These are phyloP conservation scores for Pachliopta kotzebuea DNA, from an alignment of 2,888 invertebrate species.

Conservation along the genomic window DNA sequence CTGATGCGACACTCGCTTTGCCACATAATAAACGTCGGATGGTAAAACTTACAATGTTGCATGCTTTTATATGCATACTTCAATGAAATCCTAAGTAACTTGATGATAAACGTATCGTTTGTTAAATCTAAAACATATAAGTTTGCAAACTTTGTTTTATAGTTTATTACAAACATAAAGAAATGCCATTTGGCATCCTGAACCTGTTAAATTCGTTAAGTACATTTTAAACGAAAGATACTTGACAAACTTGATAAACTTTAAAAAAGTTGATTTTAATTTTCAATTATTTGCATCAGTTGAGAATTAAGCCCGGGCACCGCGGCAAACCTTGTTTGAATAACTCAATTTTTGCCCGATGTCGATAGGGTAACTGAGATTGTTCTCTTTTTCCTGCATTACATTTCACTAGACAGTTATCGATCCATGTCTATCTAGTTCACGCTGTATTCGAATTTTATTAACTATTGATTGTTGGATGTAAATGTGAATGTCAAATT, in stretches of 20 bases:
- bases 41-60: slow-evolving; percentile 11
- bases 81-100: slow-evolving; percentile 2
- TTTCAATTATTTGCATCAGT: background rate
- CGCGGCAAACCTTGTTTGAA: background rate
- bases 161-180: background rate
- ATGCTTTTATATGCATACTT: slow-evolving; percentile 8
- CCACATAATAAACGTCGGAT: slow-evolving; percentile 15
- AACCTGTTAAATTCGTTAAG: background rate
- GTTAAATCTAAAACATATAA: background rate
- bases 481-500: background rate
- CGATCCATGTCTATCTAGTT: background rate
- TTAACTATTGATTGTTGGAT: background rate
- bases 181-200: background rate
- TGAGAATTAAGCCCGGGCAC: background rate
- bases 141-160: background rate
- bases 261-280: background rate
- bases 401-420: background rate
- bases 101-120: background rate
- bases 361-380: background rate
- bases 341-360: background rate
- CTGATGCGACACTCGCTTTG: slow-evolving; percentile 19
- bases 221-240: background rate
- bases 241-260: background rate
- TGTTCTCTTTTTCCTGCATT: background rate
- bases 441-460: background rate